Evolutionary conservation across 2,113 vertebrate genomes (phyloP), one percentile per base, ranked within the genome.

Genomic region (Cyanoramphus novaezelandiae): DNA sequence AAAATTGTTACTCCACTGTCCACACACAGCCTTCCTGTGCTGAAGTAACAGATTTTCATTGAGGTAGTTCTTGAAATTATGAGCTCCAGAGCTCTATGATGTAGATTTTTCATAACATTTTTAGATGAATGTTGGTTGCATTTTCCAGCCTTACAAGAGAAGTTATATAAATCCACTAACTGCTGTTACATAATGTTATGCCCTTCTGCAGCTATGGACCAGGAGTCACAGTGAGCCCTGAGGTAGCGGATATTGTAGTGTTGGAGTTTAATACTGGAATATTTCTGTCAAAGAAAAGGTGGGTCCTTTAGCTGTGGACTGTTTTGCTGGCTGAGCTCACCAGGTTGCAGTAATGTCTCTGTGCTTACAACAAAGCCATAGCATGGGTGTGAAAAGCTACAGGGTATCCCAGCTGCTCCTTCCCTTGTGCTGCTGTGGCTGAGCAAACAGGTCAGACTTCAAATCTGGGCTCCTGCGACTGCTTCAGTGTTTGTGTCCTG

Each of bases 181-280:
- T 35, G 25, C 46, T 53, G 4, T 31, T 41, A 27, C 10, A 3
- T 46, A 7, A 31, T 19, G 70, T 64, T 19, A 13, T 0, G 0
- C 37, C 17, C 33, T 46, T 28, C 23, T 28, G 6, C 11, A 20
- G 41, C 43, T 13, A 6, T 7, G 57, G 71, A 65, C 8, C 49
- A 39, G 83, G 50, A 0, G 0, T 24, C 47, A 3, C 1, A 2
- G 64, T 6, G n/a, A 47, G 13, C 29, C 46, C n/a, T 27, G 25
- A 2, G 25, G 10, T 19, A 35, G 44, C 23, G 13, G 44, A 6
- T 20, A 14, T 15, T 2, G 0, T 24, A 10, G 33, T 8, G 15
- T 31, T 31, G 52, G 50, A 41, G n/a, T 53, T 79, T 10, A 28
- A 29, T 7, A 9, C 53, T 12, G 31, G 62, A 28, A 15, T 13